Conservation (phyloP, 1,140 invertebrate species). For the Diabrotica virgifera region DNA sequence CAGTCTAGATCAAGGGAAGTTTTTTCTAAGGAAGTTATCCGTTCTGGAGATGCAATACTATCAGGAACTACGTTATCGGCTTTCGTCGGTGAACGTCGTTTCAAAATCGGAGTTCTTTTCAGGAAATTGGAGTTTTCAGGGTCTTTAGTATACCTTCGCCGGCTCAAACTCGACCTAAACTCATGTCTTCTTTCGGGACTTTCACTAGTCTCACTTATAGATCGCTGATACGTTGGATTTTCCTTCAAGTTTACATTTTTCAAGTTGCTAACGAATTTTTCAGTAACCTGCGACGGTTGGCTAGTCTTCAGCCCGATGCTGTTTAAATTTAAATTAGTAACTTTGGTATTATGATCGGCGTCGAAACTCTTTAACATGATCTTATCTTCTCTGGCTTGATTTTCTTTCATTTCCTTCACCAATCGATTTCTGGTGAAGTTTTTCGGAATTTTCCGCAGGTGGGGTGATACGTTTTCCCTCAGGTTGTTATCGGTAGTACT, state of each 20-base stretch:
- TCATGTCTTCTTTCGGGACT: constrained; percentile 10
- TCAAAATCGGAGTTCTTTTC: constrained; percentile 31
- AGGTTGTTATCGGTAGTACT: constrained; percentile 25
- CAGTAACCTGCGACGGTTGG: constrained; percentile 34
- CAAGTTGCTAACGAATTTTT: constrained; percentile 35
- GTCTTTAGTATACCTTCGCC: constrained; percentile 24
- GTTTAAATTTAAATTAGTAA: constrained; percentile 34
- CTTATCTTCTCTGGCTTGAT: not conserved
- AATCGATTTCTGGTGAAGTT: constrained; percentile 45
- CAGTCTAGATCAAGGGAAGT: not conserved
- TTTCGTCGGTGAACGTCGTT: constrained; percentile 10
- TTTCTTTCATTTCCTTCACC: constrained; percentile 27
- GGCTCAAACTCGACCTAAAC: constrained; percentile 17
- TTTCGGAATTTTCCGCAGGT: constrained; percentile 42
- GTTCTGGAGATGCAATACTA: too few species aligned
- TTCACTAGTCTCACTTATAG: constrained; percentile 6
- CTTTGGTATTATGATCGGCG: constrained; percentile 13
- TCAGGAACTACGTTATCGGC: not conserved
- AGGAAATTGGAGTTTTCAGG: constrained; percentile 18
- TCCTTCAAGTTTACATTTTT: constrained; percentile 18
- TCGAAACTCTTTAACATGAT: not conserved
- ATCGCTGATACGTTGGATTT: constrained; percentile 1
- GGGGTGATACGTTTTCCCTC: constrained; percentile 30
- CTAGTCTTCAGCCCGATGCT: constrained; percentile 28
- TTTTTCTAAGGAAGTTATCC: not conserved